Percentiles rank a stretch among this genome's conserved stretches.
phyloP scores from a whole-genome alignment of 2,113 vertebrate genomes.

The Harpagus bidentatus region DNA sequence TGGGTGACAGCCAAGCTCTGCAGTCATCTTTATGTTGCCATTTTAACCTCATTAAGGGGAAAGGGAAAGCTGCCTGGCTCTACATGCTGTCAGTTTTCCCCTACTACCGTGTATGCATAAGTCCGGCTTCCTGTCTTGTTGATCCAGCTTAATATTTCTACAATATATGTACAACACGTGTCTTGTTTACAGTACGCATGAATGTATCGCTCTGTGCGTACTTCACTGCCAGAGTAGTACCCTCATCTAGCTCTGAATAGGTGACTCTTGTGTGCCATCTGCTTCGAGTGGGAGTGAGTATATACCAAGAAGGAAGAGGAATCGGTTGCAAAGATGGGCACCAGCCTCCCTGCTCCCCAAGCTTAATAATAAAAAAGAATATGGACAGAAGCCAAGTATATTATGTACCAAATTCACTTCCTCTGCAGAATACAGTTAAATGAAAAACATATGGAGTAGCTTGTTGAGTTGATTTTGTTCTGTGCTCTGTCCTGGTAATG shows the following conservation, averaged over 20 bases:
- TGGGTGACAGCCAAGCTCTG: not conserved
- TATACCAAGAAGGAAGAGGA: not conserved
- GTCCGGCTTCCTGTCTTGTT: not conserved
- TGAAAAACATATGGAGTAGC: constrained; percentile 72
- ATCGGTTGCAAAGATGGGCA: not conserved
- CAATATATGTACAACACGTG: not conserved
- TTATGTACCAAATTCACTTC: constrained; percentile 67
- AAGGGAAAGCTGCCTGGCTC: not conserved
- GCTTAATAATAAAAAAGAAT: constrained; percentile 16
- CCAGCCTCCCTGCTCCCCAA: not conserved
- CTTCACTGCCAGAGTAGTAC: not conserved
- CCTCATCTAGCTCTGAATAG: not conserved
- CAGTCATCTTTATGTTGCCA: not conserved
- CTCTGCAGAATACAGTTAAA: constrained; percentile 63
- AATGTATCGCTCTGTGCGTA: not conserved
- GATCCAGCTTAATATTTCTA: not conserved
- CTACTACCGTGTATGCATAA: not conserved
- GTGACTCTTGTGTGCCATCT: not conserved
- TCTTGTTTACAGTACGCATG: not conserved
- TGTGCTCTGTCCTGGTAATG: constrained; percentile 55
- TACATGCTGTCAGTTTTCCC: not conserved
- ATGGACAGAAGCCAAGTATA: constrained; percentile 44
- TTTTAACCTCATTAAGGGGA: not conserved
- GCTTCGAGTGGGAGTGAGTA: not conserved
- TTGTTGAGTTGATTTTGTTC: constrained; percentile 72